phyloP scores from a whole-genome alignment of 2,113 vertebrate species.

The Thunnus maccoyii region DNA sequence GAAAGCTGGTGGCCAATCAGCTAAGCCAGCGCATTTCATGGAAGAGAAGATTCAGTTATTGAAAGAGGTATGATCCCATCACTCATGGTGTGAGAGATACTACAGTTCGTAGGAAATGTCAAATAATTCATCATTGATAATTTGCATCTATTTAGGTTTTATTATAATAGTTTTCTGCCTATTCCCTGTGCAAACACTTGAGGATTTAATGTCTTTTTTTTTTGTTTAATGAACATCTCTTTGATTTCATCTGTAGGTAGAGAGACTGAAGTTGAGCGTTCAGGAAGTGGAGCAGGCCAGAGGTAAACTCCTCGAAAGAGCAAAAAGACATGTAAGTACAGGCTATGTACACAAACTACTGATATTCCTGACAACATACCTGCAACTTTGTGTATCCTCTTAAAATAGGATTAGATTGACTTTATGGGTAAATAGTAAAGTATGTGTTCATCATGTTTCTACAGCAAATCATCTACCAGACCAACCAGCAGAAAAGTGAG shows the following conservation, averaged over 20 bases:
- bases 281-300: conserved; percentile 75
- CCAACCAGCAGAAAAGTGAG: conserved; percentile 87
- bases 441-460: conserved; percentile 12
- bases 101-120: background rate
- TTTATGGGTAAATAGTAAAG: too few species aligned
- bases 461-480: conserved; percentile 87
- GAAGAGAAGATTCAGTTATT: conserved; percentile 81
- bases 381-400: background rate
- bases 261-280: conserved; percentile 79
- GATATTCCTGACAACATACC: background rate
- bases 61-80: conserved; percentile 72
- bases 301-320: conserved; percentile 80
- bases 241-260: conserved; percentile 68
- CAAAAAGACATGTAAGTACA: conserved; percentile 83
- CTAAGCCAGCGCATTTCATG: conserved; percentile 50
- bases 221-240: background rate
- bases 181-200: background rate
- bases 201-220: background rate
- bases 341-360: background rate
- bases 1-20: conserved; percentile 46
- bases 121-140: background rate
- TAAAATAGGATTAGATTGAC: background rate
- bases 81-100: background rate
- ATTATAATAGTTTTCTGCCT: background rate
- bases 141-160: background rate